Evolutionary conservation across 2,888 invertebrate genomes (phyloP), one percentile per base, ranked within the genome.

Genomic region (Aphidoletes aphidimyza): DNA sequence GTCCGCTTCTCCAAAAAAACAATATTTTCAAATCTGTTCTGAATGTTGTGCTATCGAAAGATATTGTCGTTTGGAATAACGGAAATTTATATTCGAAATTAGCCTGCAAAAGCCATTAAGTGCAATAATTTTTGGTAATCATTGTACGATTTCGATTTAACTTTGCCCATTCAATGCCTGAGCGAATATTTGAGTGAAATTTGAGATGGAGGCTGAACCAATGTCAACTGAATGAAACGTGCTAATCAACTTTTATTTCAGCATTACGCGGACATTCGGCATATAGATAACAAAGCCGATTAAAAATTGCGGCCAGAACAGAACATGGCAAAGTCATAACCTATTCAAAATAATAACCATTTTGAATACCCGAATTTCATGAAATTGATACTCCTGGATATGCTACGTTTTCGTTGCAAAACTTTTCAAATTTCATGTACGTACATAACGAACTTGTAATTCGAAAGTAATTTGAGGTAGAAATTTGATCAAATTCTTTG

Each of bases 251-350:
- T 42, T 42, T 42, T 14, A 14, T 42, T 42, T 42, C 42, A 42
- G 6, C 14, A 42, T 42, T 42, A 9, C 14, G 42, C 8, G 17
- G 17, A 17, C n/a, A 19, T 11, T 17, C 3, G 11, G 42, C 11
- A 42, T 8, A 49, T 19, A 3, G 9, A 69, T 69, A 69, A 30
- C 69, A 69, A 69, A 69, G 69, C 30, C 69, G 69, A 69, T 69
- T 69, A 69, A 34, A 69, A 69, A 69, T 69, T 0, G 30, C 17
- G 17, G 17, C 69, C 69, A 11, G n/a, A n/a, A 69, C 34, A 69
- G 30, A 30, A 69, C 26, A 19, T 17, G 14, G 54, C 42, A 42
- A n/a, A n/a, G 42, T 42, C 42, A 42, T 42, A 42, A 42, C 42
- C 6, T 14, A 42, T 14, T 42, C 42, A 42, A 42, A 42, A 42